These are phyloP conservation scores for Crossaster papposus DNA, from an alignment of 53 echinoderm and acorn worm genomes.

Conservation along the genomic window DNA sequence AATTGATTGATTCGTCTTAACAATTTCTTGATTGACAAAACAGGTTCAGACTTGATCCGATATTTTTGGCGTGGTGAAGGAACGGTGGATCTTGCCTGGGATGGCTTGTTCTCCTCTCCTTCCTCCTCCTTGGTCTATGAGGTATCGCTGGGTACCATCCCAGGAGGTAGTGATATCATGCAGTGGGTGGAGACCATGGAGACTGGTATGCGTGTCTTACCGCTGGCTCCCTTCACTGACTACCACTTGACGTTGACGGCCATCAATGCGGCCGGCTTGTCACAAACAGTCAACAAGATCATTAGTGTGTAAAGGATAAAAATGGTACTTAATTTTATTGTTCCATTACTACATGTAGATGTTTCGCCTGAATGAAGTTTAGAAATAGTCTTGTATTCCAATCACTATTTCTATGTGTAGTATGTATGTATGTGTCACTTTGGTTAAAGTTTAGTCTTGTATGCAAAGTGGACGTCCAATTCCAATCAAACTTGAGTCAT, in stretches of 20 bases:
- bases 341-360: too few species aligned
- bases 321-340: too few species aligned
- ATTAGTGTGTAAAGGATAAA: background rate
- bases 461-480: too few species aligned
- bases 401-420: too few species aligned
- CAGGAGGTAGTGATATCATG: constrained; percentile 52
- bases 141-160: constrained; percentile 51
- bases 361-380: too few species aligned
- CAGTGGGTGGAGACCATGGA: constrained; percentile 60
- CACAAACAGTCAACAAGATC: constrained; percentile 19
- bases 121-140: constrained; percentile 55
- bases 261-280: constrained; percentile 47
- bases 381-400: too few species aligned
- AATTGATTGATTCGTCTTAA: too few species aligned
- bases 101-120: constrained; percentile 45
- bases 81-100: constrained; percentile 41
- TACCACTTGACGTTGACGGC: constrained; percentile 50
- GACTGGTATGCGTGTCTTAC: constrained; percentile 21
- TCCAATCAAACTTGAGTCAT: too few species aligned
- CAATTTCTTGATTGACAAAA: background rate
- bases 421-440: too few species aligned
- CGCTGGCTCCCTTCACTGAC: constrained; percentile 33
- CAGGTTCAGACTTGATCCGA: background rate
- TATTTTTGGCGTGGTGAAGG: constrained; percentile 7
- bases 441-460: too few species aligned